Conservation (phyloP, 2,113 vertebrate species). For the Plecturocebus donacophilus region DNA sequence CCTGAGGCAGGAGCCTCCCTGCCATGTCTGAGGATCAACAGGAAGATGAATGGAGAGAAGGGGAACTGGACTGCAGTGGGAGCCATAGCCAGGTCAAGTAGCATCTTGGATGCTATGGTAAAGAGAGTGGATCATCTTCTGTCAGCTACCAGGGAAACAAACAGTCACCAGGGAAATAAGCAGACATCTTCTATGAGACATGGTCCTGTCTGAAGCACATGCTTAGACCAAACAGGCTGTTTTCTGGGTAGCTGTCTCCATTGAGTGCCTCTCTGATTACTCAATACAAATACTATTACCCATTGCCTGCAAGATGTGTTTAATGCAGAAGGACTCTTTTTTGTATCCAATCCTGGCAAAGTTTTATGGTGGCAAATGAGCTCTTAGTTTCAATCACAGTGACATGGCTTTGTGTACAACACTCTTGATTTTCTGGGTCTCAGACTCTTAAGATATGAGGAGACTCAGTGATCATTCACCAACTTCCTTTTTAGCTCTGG, state of each 20-base stretch:
- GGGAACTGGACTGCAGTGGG: background rate
- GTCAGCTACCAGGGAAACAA: background rate
- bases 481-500: background rate
- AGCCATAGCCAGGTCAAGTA: background rate
- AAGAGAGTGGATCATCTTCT: background rate
- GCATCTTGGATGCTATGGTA: background rate
- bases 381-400: background rate
- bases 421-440: background rate
- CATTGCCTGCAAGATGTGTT: background rate
- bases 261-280: background rate
- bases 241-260: background rate
- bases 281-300: too few species aligned
- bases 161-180: background rate
- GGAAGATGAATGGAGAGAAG: background rate
- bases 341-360: background rate
- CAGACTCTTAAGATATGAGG: background rate
- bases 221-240: background rate
- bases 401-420: accelerated
- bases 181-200: background rate
- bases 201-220: background rate
- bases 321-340: background rate
- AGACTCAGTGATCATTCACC: background rate
- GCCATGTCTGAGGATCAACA: background rate
- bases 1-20: background rate
- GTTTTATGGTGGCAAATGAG: background rate